Conservation (phyloP, 23 tunicate species). For the Ascidia mentula region DNA sequence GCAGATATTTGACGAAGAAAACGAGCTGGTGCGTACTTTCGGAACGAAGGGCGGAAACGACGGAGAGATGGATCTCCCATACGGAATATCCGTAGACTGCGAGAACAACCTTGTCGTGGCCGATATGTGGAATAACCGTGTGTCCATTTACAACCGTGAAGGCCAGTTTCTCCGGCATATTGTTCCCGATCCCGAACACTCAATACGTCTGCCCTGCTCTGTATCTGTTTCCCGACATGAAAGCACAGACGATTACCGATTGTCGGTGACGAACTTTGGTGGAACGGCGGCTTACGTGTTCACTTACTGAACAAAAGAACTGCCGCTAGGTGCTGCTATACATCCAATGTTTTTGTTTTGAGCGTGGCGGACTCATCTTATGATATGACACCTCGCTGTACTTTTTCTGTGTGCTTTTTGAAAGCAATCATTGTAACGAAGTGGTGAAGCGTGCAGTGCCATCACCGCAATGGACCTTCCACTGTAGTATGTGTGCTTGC, state of each 20-base stretch:
- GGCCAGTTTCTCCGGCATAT: conserved; percentile 58
- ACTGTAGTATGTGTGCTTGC: no score
- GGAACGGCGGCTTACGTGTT: conserved; percentile 39
- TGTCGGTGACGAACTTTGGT: conserved; percentile 58
- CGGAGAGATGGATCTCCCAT: conserved; percentile 76
- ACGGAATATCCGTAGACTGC: conserved; percentile 64
- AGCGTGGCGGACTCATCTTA: no score
- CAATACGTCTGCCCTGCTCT: conserved; percentile 37
- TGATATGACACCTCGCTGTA: no score
- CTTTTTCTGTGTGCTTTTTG: no score
- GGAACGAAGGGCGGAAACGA: conserved; percentile 53
- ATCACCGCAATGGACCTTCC: no score
- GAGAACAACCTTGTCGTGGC: conserved; percentile 77
- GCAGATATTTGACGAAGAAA: conserved; percentile 72
- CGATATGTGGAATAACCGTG: conserved; percentile 91
- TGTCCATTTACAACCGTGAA: conserved; percentile 53
- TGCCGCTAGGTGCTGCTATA: background rate
- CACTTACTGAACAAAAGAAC: conserved; percentile 8
- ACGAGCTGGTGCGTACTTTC: conserved; percentile 54
- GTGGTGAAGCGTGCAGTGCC: no score
- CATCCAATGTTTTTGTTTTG: background rate
- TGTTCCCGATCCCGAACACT: conserved; percentile 14
- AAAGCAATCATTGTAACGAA: no score
- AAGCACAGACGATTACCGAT: conserved; percentile 39
- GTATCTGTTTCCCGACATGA: conserved; percentile 40